These are phyloP conservation scores for Atta texana DNA, from an alignment of 1,140 invertebrate species.

Conservation along the genomic window DNA sequence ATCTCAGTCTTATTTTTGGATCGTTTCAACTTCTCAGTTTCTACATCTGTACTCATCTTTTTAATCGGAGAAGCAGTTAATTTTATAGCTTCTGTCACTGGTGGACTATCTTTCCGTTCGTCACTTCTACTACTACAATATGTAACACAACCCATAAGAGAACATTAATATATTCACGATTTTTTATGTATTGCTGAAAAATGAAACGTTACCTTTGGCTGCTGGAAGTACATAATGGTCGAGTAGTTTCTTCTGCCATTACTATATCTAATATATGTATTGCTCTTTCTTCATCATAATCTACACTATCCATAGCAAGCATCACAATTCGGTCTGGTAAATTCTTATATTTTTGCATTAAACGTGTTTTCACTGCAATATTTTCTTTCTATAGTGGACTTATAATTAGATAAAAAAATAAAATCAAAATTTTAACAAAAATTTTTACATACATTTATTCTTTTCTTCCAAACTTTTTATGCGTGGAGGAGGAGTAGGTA, in stretches of 20 bases:
- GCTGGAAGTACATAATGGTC: slow-evolving; percentile 82
- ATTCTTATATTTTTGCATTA: slow-evolving; percentile 91
- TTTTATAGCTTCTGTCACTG: slow-evolving; percentile 83
- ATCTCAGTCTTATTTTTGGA: slow-evolving; percentile 86
- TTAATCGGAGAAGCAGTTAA: slow-evolving; percentile 84
- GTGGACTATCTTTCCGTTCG: slow-evolving; percentile 83
- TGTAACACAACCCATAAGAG: slow-evolving; percentile 11
- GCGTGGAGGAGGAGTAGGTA: slow-evolving; percentile 87
- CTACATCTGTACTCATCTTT: slow-evolving; percentile 81
- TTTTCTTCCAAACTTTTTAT: slow-evolving; percentile 92
- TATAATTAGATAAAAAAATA: not conserved
- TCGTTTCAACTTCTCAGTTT: slow-evolving; percentile 84
- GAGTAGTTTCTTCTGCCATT: slow-evolving; percentile 86
- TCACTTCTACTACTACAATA: slow-evolving; percentile 81
- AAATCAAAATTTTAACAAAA: slow-evolving; percentile 6
- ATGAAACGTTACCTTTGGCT: slow-evolving; percentile 81
- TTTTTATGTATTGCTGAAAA: slow-evolving; percentile 3
- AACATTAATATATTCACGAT: not conserved
- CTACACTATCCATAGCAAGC: slow-evolving; percentile 95
- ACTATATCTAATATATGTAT: slow-evolving; percentile 92
- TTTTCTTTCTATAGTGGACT: slow-evolving; percentile 34
- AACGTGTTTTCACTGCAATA: slow-evolving; percentile 90
- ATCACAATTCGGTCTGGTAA: slow-evolving; percentile 92
- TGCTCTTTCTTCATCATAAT: slow-evolving; percentile 93
- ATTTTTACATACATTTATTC: slow-evolving; percentile 88